phyloP scores from a whole-genome alignment of 2,888 invertebrate species.

The Dasypogon diadema region DNA sequence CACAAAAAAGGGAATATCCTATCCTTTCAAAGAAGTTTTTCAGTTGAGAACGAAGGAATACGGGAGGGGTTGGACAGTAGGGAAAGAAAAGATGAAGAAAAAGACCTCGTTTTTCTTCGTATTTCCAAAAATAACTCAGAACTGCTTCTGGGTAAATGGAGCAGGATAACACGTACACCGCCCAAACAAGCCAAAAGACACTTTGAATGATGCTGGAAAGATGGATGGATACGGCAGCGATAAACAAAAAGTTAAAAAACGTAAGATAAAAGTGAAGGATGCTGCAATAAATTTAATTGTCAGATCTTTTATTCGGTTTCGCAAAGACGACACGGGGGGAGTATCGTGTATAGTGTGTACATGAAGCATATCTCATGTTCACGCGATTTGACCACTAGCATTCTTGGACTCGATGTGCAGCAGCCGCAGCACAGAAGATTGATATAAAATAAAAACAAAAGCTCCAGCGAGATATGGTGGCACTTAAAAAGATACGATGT shows the following conservation, averaged over 20 bases:
- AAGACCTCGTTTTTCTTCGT: neutral
- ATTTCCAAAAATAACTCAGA: neutral
- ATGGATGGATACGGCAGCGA: conserved; percentile 7
- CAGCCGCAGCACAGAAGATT: neutral
- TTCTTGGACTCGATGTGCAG: neutral
- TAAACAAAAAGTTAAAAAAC: neutral
- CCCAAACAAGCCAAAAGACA: conserved; percentile 17
- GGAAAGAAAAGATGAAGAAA: too few relatives aligned
- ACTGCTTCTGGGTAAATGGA: neutral
- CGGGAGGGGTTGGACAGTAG: too few relatives aligned
- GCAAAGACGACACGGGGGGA: neutral
- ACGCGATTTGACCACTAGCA: neutral
- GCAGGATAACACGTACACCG: neutral
- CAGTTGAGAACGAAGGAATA: too few relatives aligned
- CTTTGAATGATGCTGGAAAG: conserved; percentile 28
- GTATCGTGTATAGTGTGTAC: too few relatives aligned
- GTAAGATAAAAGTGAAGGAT: conserved; percentile 4
- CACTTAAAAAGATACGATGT: neutral
- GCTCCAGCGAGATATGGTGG: neutral
- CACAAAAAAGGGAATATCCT: neutral
- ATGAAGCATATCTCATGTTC: conserved; percentile 24
- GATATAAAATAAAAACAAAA: neutral
- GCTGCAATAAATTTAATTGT: conserved; percentile 39
- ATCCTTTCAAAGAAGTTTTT: neutral
- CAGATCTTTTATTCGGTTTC: neutral